A percentile compares a stretch with the other conserved stretches of the same genome.
These are phyloP conservation scores for Drosophila algonquin DNA, from an alignment of 2,888 invertebrate species.

Conservation along the genomic window DNA sequence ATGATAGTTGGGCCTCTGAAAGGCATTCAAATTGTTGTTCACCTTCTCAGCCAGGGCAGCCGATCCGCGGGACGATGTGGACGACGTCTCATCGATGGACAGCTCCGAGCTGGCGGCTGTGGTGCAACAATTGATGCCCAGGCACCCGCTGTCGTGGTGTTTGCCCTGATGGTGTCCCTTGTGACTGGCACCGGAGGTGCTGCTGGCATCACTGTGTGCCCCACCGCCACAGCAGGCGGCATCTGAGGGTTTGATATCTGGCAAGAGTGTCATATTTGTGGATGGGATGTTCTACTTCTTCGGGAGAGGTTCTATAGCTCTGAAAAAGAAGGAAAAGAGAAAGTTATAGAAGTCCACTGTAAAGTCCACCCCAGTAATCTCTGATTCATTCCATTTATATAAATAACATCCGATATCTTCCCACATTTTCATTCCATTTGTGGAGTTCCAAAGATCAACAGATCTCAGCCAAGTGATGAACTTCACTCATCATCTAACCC, in stretches of 20 bases:
- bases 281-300: too few relatives aligned
- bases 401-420: background rate
- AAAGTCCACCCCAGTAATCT: background rate
- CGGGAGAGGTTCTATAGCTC: background rate
- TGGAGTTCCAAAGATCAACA: background rate
- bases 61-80: constrained; percentile 47
- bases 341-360: too few relatives aligned
- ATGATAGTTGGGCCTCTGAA: constrained; percentile 45
- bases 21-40: constrained; percentile 66
- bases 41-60: constrained; percentile 48
- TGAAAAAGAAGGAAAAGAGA: constrained; percentile 10
- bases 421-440: background rate
- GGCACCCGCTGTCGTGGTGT: constrained; percentile 35
- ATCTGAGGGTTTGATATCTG: constrained; percentile 76
- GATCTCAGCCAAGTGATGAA: background rate
- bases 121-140: constrained; percentile 78
- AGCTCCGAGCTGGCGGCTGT: constrained; percentile 75
- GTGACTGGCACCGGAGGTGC: constrained; percentile 51
- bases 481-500: background rate
- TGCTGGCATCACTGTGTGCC: constrained; percentile 44
- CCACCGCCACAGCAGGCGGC: constrained; percentile 63
- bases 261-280: constrained; percentile 76
- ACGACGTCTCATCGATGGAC: constrained; percentile 74
- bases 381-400: background rate
- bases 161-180: constrained; percentile 38